Conservation (phyloP, 2,888 invertebrate genomes). For the Stictocephala bisonia region DNA sequence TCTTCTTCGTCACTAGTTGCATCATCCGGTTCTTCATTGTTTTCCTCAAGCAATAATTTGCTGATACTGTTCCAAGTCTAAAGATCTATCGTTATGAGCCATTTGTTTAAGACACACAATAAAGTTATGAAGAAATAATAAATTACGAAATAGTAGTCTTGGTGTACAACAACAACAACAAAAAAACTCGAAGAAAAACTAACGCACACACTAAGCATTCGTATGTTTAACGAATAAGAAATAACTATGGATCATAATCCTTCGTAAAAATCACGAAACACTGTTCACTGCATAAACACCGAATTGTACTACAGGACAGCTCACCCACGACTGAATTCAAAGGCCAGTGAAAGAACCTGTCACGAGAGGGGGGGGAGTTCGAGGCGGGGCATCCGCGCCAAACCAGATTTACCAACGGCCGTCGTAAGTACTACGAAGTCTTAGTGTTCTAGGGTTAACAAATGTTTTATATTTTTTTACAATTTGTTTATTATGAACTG, state of each 20-base stretch:
- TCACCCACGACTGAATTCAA: not conserved
- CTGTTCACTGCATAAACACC: not conserved
- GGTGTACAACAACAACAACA: too few relatives aligned
- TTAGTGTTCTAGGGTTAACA: conserved; percentile 21
- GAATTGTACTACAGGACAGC: conserved; percentile 5
- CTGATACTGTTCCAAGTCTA: conserved; percentile 6
- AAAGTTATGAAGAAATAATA: not conserved
- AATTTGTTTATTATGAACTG: too few relatives aligned
- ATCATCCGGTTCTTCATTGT: conserved; percentile 22
- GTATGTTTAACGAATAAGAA: conserved; percentile 13
- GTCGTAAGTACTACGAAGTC: conserved; percentile 16
- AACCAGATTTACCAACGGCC: conserved; percentile 20
- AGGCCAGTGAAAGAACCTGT: conserved; percentile 4
- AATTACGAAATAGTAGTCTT: not conserved
- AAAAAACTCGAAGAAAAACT: too few relatives aligned
- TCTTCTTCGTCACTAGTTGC: conserved; percentile 18
- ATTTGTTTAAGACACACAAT: not conserved
- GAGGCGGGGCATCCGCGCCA: conserved; percentile 1
- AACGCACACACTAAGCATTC: conserved; percentile 4
- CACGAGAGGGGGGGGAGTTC: conserved; percentile 1
- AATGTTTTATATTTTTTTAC: too few relatives aligned
- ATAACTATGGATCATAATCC: not conserved
- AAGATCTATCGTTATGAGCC: conserved; percentile 12
- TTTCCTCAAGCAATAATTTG: conserved; percentile 6
- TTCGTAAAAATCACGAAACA: conserved; percentile 1